Base-by-base conservation (phyloP, 2,113 vertebrate genomes). In the Rostratula benghalensis region DNA sequence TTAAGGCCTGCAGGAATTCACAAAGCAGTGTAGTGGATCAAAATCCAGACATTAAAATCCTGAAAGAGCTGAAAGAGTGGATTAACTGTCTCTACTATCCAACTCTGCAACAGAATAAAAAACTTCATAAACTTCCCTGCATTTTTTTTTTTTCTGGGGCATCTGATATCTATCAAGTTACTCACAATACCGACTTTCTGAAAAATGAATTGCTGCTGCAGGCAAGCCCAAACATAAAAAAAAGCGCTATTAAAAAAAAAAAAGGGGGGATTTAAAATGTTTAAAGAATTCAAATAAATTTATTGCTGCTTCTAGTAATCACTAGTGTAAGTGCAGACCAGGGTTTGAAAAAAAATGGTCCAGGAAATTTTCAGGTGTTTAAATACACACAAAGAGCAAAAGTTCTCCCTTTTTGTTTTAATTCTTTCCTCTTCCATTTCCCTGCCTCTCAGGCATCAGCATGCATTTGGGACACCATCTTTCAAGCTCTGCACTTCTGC, bases 1-100 rank as follows among this genome's bases (percentile, higher is more conserved):
- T 80, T 84, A 65, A 84, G 83, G 43, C 56, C 69, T 87, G 73
- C 69, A 92, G 80, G 92, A 93, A 89, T 77, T 81, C 92, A 77
- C 45, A 51, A 79, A 92, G 57, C 33, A 57, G 54, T 20, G 54
- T 53, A 68, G 61, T 46, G 67, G 73, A 87, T 87, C 91, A 87
- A 83, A 91, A 39, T 83, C 48, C 92, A 89, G 83, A 60, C 35
- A 17, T 15, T 64, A 61, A 65, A 83, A 48, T 53, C 77, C 57
- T 84, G 69, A 68, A 68, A 83, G 87, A 79, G 81, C 78, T 93
- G 84, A 78, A 93, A 82, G 94, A 57, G 56, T 69, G 54, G 61
- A 88, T 93, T 80, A 90, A 67, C 85, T 1, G 3, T 64, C 76
- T 89, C 70, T 73, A 11, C 41, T n/a, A 14, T 24, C 35, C 87